A percentile compares a stretch with the other conserved stretches of the same genome.
phyloP scores from a whole-genome alignment of 2,888 invertebrate genomes.

The Allolobophora icterica region DNA sequence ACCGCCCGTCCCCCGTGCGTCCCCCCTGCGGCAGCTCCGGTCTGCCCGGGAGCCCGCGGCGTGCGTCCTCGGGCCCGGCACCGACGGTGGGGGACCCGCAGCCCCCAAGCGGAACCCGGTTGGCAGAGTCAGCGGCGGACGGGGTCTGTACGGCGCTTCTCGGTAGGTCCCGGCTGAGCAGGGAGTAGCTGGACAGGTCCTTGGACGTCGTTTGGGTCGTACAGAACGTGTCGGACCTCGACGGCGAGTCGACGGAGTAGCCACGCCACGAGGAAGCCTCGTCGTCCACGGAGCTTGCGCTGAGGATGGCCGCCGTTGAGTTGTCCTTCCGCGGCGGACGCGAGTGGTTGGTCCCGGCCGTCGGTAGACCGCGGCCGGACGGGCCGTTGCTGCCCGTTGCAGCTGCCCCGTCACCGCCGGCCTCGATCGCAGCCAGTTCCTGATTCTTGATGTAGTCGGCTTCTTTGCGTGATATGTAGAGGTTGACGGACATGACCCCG shows the following conservation, averaged over 20 bases:
- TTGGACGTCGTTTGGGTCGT: neutral
- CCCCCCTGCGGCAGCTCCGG: neutral
- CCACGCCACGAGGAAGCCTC: neutral
- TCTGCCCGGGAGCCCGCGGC: neutral
- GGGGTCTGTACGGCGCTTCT: neutral
- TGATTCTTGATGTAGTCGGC: slow-evolving; percentile 59
- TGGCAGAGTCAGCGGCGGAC: neutral
- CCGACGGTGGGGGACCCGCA: neutral
- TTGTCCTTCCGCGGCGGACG: neutral
- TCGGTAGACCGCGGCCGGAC: neutral
- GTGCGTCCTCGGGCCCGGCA: neutral
- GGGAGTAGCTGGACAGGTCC: slow-evolving; percentile 17
- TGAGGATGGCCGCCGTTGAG: neutral
- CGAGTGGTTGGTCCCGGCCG: neutral
- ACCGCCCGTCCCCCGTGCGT: neutral
- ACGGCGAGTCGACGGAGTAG: neutral
- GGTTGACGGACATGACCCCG: slow-evolving; percentile 63
- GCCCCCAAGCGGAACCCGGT: neutral
- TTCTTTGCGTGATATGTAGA: slow-evolving; percentile 63
- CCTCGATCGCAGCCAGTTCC: slow-evolving; percentile 50
- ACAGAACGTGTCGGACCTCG: slow-evolving; percentile 14
- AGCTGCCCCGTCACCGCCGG: neutral
- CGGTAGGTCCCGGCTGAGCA: slow-evolving; percentile 20
- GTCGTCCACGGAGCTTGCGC: neutral
- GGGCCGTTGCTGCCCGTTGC: neutral